Conservation (phyloP, 2,797 vertebrate genomes). For the Coccyzus lansbergi region DNA sequence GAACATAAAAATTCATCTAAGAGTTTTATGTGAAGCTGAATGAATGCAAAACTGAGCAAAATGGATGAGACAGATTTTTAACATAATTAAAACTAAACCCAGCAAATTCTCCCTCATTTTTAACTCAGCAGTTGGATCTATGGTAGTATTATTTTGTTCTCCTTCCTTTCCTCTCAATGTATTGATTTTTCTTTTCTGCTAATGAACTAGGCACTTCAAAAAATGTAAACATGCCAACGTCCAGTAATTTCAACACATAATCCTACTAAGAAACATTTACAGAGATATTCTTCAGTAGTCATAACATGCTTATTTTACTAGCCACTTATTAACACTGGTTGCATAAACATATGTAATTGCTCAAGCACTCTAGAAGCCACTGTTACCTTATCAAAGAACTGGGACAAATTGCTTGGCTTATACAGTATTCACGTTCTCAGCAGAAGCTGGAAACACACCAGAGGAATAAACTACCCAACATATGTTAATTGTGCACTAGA, state of each 20-base stretch:
- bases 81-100: background rate
- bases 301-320: slow-evolving; percentile 14
- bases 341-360: background rate
- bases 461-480: slow-evolving; percentile 30
- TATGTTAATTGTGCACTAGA: slow-evolving; percentile 48
- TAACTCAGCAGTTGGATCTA: background rate
- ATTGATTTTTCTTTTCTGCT: slow-evolving; percentile 26
- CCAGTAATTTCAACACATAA: background rate
- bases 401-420: slow-evolving; percentile 46
- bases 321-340: background rate
- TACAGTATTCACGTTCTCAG: background rate
- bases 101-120: background rate
- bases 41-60: background rate
- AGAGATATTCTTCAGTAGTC: background rate
- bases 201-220: slow-evolving; percentile 24
- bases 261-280: background rate
- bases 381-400: background rate
- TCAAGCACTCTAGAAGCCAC: background rate
- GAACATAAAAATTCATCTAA: background rate
- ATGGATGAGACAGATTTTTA: background rate
- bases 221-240: background rate
- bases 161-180: background rate
- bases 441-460: background rate
- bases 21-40: background rate
- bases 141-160: background rate